Percentiles rank a stretch among this genome's conserved stretches.
These are phyloP conservation scores for Thamnaconus septentrionalis DNA, from an alignment of 2,113 vertebrate species.

Conservation along the genomic window DNA sequence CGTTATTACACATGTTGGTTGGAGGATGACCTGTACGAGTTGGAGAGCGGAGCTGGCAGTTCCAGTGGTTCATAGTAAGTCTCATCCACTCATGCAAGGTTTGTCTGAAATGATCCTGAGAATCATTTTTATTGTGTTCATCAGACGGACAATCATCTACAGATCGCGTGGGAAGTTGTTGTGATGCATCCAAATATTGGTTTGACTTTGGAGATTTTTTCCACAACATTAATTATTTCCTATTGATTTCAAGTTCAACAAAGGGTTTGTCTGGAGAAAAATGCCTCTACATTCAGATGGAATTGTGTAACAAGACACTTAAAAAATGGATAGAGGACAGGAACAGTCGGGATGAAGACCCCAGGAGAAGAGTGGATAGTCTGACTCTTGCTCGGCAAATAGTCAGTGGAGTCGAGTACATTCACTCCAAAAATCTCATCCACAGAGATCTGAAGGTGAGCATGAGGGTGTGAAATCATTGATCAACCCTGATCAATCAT, in stretches of 20 bases:
- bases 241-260: constrained; percentile 43
- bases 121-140: too few species aligned
- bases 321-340: constrained; percentile 66
- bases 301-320: constrained; percentile 71
- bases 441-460: constrained; percentile 79
- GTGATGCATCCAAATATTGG: too few species aligned
- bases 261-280: neutral
- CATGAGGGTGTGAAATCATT: neutral
- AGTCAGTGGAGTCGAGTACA: constrained; percentile 63
- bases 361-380: constrained; percentile 49
- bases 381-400: constrained; percentile 53
- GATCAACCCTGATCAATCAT: neutral
- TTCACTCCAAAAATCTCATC: constrained; percentile 67
- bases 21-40: constrained; percentile 50
- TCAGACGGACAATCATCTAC: too few species aligned
- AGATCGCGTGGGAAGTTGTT: too few species aligned
- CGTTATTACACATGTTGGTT: constrained; percentile 71
- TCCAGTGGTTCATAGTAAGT: constrained; percentile 65
- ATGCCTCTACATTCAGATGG: constrained; percentile 79
- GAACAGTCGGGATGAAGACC: constrained; percentile 44
- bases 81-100: too few species aligned
- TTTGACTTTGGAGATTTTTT: too few species aligned
- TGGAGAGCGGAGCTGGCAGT: constrained; percentile 31
- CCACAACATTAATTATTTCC: neutral
- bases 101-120: too few species aligned